Evolutionary conservation across 2,113 vertebrate genomes (phyloP).

Genomic region (Malurus cyaneus): DNA sequence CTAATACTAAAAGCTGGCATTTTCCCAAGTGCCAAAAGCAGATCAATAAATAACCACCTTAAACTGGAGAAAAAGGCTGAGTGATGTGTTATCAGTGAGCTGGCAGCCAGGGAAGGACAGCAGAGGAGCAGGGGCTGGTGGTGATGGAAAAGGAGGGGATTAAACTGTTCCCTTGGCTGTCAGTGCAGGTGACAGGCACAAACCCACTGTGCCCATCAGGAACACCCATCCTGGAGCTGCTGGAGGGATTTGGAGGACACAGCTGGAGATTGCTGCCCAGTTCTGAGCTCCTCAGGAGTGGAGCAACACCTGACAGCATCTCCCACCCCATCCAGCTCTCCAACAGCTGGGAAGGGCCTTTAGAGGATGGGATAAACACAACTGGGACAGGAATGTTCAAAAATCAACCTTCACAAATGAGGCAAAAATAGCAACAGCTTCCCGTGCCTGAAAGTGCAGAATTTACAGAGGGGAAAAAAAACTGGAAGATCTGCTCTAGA

Average conservation of each 20-base stretch:
- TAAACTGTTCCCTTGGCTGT: neutral
- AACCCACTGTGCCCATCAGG: neutral
- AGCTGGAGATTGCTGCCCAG: neutral
- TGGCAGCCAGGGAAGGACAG: neutral
- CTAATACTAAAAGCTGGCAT: neutral
- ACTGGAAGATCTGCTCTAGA: neutral
- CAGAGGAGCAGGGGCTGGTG: neutral
- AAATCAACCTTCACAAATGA: neutral
- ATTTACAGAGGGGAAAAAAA: too few relatives aligned
- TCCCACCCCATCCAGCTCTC: fast-evolving
- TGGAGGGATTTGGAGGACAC: neutral
- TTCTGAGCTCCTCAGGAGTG: neutral
- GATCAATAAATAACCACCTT: constrained; percentile 47
- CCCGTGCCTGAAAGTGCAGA: neutral
- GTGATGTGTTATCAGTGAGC: neutral
- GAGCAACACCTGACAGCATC: fast-evolving
- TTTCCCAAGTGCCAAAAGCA: constrained; percentile 11
- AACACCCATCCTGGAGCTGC: fast-evolving
- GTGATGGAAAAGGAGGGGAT: fast-evolving
- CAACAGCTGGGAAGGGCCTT: fast-evolving
- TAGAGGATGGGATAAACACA: neutral
- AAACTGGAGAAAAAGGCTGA: neutral
- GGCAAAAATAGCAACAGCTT: neutral
- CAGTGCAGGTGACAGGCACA: neutral
- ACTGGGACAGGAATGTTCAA: neutral